Conservation (phyloP, 2,888 invertebrate species). For the Congeria kusceri region DNA sequence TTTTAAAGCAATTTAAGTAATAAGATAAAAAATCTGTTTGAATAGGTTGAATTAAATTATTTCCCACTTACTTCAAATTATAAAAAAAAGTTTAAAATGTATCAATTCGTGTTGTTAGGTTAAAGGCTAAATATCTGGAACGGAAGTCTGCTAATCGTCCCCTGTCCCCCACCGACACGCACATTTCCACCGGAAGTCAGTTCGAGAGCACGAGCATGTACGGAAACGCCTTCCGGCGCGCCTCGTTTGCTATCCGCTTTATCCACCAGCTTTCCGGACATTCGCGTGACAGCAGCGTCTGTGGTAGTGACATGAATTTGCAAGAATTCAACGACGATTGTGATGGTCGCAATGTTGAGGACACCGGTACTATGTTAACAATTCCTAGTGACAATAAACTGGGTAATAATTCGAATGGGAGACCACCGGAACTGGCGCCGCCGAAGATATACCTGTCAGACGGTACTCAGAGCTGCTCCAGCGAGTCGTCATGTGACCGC, state of each 20-base stretch:
- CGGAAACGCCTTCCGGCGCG: conserved; percentile 69
- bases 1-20: too few relatives aligned
- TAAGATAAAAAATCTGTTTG: too few relatives aligned
- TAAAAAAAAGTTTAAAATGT: too few relatives aligned
- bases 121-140: too few relatives aligned
- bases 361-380: too few relatives aligned
- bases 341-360: conserved; percentile 11
- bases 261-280: conserved; percentile 57
- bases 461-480: conserved; percentile 9
- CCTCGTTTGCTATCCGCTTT: conserved; percentile 66
- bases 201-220: conserved; percentile 69
- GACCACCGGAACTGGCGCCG: too few relatives aligned
- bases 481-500: neutral
- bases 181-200: conserved; percentile 62
- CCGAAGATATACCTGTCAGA: neutral
- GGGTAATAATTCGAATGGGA: too few relatives aligned
- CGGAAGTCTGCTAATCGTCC: conserved; percentile 40
- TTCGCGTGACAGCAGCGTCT: conserved; percentile 50
- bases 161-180: conserved; percentile 69
- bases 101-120: too few relatives aligned
- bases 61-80: too few relatives aligned
- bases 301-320: conserved; percentile 37
- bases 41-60: too few relatives aligned
- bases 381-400: too few relatives aligned
- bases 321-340: conserved; percentile 27